These are phyloP conservation scores for Zaprionus obscuricornis DNA, from an alignment of 2,888 invertebrate species.

Conservation along the genomic window DNA sequence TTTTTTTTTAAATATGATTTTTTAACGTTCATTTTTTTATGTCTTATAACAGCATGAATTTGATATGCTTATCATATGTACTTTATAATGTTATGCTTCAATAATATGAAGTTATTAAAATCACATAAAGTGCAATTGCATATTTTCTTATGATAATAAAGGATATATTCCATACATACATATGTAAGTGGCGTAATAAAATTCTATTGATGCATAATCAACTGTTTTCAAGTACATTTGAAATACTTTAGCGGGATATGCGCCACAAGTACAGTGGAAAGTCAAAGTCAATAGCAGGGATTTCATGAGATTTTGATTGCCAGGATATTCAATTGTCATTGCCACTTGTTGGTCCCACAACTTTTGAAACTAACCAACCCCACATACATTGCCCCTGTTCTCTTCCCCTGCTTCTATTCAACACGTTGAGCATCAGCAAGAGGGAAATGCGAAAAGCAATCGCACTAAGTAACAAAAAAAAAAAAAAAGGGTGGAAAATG, in stretches of 20 bases:
- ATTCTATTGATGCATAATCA: conserved; percentile 32
- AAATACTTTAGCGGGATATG: neutral
- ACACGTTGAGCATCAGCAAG: no score
- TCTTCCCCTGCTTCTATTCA: neutral
- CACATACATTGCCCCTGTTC: neutral
- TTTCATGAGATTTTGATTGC: conserved; percentile 78
- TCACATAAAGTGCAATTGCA: conserved; percentile 4
- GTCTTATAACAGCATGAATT: no score
- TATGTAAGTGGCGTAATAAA: conserved; percentile 15
- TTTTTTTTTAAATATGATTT: no score
- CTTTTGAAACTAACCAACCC: conserved; percentile 7
- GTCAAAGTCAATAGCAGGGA: conserved; percentile 35
- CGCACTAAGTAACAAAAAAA: conserved; percentile 51
- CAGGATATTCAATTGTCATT: conserved; percentile 73
- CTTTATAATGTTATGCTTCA: conserved; percentile 1
- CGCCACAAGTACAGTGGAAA: neutral
- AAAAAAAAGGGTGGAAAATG: conserved; percentile 57
- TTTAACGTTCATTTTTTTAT: no score
- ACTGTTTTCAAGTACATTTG: conserved; percentile 30
- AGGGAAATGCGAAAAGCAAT: conserved; percentile 45
- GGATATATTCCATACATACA: no score
- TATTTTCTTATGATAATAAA: conserved; percentile 1
- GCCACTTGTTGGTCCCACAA: conserved; percentile 72
- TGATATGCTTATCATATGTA: no score
- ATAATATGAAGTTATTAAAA: neutral